A percentile compares a stretch with the other conserved stretches of the same genome.
These are phyloP conservation scores for Habrosyne pyritoides DNA, from an alignment of 2,888 invertebrate species.

Conservation along the genomic window DNA sequence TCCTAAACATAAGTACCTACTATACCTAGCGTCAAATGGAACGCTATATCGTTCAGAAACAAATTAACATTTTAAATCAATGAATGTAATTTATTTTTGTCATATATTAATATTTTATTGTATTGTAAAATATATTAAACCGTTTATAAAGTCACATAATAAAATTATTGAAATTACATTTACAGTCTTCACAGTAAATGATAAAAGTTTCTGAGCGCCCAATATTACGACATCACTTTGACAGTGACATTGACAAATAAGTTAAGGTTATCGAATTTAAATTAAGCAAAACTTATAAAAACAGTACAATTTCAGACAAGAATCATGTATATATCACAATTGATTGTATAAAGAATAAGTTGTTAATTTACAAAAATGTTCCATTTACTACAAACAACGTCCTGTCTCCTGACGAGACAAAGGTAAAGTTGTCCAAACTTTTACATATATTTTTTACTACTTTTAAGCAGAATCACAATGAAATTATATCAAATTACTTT, in stretches of 20 bases:
- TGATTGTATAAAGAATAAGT: constrained; percentile 13
- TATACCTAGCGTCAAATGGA: background rate
- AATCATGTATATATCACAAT: constrained; percentile 44
- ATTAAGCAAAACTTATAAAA: constrained; percentile 14
- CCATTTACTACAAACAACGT: constrained; percentile 66
- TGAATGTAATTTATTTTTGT: too few relatives aligned
- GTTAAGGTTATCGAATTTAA: constrained; percentile 24
- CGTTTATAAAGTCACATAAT: too few relatives aligned
- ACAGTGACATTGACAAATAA: constrained; percentile 31
- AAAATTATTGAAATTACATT: too few relatives aligned
- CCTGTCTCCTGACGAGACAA: constrained; percentile 60
- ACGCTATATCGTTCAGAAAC: background rate
- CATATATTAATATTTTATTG: too few relatives aligned
- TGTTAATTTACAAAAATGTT: constrained; percentile 56
- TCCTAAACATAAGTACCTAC: too few relatives aligned
- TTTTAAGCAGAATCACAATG: constrained; percentile 18
- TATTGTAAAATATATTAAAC: too few relatives aligned
- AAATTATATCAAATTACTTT: constrained; percentile 12
- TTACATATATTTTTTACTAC: background rate
- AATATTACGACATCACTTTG: constrained; percentile 28
- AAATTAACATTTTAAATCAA: background rate
- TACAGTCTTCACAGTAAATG: too few relatives aligned
- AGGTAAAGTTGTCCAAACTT: constrained; percentile 51
- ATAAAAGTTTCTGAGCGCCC: constrained; percentile 25
- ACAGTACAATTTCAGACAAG: constrained; percentile 28